Base-by-base conservation (phyloP, 2,888 invertebrate genomes). In the Oscheius onirici region DNA sequence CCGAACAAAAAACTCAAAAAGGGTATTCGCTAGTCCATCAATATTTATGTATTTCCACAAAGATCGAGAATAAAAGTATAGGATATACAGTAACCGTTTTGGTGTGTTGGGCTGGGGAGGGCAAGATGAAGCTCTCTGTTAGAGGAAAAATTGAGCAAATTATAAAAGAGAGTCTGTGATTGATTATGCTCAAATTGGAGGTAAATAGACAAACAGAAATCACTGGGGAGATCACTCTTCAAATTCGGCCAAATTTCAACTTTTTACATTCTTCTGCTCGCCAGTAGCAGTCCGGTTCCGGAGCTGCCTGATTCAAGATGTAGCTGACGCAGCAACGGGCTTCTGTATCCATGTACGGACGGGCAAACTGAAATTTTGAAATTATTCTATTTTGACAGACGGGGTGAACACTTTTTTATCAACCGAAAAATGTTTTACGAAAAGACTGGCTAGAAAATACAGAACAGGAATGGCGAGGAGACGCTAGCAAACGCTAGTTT, bases 301-400 rank as follows among this genome's bases (percentile, higher is more conserved):
- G 49, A 20, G 78, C 49, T 65, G 76, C 71, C 65, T 76, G 72
- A 3, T 74, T 74, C 51, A 80, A 73, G n/a, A 77, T 76, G 54
- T 76, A 73, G 44, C 72, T 71, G n/a, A 77, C 75, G 61, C 80
- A 80, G 55, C 80, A 80, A 1, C 74, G 71, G 0, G 78, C 77
- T 11, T 77, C 75, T 15, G 77, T 77, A 44, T 75, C 75, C 22
- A 75, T 75, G 40, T 77, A 73, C 43, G 73, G 72, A 6, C 75
- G 72, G 68, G 76, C 73, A 60, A 79, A 79, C 76, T 78, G 72
- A 52, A 78, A 78, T 51, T 51, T 20, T 52, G 13, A 41, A 61
- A 2, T 22, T 61, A 20, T 58, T 34, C n/a, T n/a, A n/a, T 40
- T 58, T 46, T 1, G 3, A 54, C 11, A 26, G 49, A 22, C 3